Evolutionary conservation across 2,113 vertebrate genomes (phyloP).

Genomic region (Phycodurus eques): DNA sequence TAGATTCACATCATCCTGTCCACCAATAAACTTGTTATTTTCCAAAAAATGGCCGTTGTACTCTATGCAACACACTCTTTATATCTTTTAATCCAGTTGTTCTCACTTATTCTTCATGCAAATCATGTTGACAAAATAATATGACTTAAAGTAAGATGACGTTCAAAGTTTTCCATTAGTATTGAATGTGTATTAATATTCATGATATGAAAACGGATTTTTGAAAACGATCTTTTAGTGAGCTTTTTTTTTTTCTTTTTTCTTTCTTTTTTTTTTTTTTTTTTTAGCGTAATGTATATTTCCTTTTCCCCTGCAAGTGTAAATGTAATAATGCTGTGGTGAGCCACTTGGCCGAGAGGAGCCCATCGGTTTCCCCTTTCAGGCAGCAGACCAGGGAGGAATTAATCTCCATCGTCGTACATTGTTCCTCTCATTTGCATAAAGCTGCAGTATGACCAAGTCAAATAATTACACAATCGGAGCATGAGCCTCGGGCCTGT

Average conservation of each 20-base stretch:
- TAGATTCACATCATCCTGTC: neutral
- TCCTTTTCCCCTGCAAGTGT: neutral
- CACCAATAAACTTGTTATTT: neutral
- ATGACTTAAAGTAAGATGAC: too few species aligned
- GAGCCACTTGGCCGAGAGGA: slow-evolving; percentile 76
- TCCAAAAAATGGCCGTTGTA: neutral
- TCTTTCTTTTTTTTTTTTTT: slow-evolving; percentile 4
- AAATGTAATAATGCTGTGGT: slow-evolving; percentile 45
- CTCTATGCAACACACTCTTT: too few species aligned
- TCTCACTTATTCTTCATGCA: neutral
- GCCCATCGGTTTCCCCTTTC: slow-evolving; percentile 70
- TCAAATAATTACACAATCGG: slow-evolving; percentile 86
- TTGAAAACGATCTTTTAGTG: too few species aligned
- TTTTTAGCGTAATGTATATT: slow-evolving; percentile 15
- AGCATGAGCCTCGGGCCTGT: slow-evolving; percentile 64
- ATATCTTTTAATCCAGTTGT: neutral
- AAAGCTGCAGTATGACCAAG: slow-evolving; percentile 90
- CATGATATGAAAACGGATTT: neutral
- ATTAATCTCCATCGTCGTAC: slow-evolving; percentile 76
- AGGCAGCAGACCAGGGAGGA: slow-evolving; percentile 78
- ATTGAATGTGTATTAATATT: neutral
- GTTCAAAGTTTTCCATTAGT: too few species aligned
- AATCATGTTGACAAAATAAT: neutral
- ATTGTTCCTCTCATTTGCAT: slow-evolving; percentile 91
- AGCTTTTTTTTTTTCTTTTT: neutral